Conservation (phyloP, 2,113 vertebrate genomes). For the Rhagologus leucostigma region DNA sequence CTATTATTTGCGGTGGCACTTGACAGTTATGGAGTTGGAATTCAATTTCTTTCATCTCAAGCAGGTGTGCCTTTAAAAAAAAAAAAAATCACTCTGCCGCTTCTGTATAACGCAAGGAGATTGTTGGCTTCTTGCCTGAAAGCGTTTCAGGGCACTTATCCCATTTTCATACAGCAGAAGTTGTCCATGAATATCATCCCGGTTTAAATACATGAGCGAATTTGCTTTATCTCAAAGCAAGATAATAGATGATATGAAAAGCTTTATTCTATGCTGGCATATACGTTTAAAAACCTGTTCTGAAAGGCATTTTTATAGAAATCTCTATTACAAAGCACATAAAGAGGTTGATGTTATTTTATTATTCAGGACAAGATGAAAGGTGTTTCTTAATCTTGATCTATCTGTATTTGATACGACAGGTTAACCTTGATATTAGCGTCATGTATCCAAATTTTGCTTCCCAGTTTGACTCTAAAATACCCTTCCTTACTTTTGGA, state of each 20-base stretch:
- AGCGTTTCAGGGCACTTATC: constrained; percentile 21
- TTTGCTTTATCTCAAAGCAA: constrained; percentile 41
- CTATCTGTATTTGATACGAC: constrained; percentile 4
- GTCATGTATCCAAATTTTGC: not conserved
- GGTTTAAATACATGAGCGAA: constrained; percentile 14
- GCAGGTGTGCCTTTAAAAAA: constrained; percentile 22
- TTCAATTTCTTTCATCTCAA: constrained; percentile 62
- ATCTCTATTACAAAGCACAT: not conserved
- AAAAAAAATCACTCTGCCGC: constrained; percentile 29
- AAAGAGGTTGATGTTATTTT: constrained; percentile 1
- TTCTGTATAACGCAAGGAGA: not conserved
- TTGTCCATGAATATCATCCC: constrained; percentile 21
- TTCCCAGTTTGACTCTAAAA: not conserved
- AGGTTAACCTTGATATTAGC: constrained; percentile 14
- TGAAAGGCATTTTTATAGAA: constrained; percentile 27
- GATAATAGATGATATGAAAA: constrained; percentile 16
- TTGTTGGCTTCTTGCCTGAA: constrained; percentile 24
- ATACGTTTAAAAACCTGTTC: not conserved
- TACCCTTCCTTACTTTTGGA: not conserved
- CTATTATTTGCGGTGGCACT: constrained; percentile 47
- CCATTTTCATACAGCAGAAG: constrained; percentile 5
- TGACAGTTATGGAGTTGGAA: constrained; percentile 59
- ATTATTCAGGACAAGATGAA: constrained; percentile 3
- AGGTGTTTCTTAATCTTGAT: constrained; percentile 4
- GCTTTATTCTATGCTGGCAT: constrained; percentile 10